Percentiles rank a stretch among this genome's conserved stretches.
Conservation (phyloP, 92 coral and sea anemone genomes). For the Palythoa grandis region DNA sequence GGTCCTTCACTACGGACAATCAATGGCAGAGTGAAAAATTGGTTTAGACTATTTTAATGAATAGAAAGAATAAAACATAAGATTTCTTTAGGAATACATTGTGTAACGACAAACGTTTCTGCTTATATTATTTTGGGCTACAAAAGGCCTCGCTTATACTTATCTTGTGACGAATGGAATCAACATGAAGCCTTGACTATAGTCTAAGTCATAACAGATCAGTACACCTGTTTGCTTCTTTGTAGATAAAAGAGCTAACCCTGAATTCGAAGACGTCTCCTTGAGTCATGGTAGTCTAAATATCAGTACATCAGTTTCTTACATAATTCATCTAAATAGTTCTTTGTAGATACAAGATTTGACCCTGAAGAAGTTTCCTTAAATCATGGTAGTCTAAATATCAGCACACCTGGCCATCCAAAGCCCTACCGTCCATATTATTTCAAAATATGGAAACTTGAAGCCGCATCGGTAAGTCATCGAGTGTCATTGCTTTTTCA, state of each 20-base stretch:
- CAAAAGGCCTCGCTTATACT: no score
- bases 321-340: neutral
- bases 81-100: no score
- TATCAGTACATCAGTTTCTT: neutral
- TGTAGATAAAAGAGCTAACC: neutral
- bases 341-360: neutral
- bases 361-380: neutral
- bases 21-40: no score
- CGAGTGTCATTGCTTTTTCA: slow-evolving; percentile 3
- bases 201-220: no score
- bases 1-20: no score
- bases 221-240: no score
- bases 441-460: slow-evolving; percentile 9
- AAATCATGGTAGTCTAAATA: neutral
- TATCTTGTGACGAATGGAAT: no score
- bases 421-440: neutral
- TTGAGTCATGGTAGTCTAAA: neutral
- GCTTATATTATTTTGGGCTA: no score
- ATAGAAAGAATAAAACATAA: no score
- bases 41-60: no score
- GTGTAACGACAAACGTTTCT: no score
- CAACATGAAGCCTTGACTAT: no score
- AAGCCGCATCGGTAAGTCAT: neutral
- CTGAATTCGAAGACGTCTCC: neutral
- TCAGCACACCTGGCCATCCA: neutral